Percentiles rank a stretch among this genome's conserved stretches.
phyloP scores from a whole-genome alignment of 2,888 invertebrate genomes.

The Euphydryas editha region DNA sequence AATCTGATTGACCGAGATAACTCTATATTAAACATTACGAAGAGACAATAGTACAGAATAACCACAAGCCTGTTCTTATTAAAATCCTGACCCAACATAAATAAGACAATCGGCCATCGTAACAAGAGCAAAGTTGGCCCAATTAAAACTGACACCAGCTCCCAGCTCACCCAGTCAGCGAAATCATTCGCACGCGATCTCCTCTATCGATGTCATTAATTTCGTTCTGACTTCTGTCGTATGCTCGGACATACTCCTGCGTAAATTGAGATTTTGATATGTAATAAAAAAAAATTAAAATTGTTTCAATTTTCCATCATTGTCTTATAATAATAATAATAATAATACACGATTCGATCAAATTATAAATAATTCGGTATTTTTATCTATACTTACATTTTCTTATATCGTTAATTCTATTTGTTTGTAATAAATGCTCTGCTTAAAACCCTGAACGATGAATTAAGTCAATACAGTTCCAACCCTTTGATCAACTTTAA shows the following conservation, averaged over 20 bases:
- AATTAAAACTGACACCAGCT: conserved; percentile 81
- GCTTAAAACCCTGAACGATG: neutral
- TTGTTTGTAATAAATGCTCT: neutral
- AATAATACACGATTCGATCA: too few species aligned
- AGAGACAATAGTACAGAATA: neutral
- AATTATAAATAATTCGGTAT: too few species aligned
- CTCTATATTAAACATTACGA: neutral
- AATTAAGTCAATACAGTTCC: conserved; percentile 16
- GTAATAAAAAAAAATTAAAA: conserved; percentile 10
- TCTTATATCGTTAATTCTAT: neutral
- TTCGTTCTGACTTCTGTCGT: conserved; percentile 58
- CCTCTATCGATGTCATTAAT: conserved; percentile 79
- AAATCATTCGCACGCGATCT: conserved; percentile 80
- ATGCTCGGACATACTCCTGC: conserved; percentile 39
- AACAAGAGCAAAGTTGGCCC: conserved; percentile 73
- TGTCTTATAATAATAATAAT: too few species aligned
- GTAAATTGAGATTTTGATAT: conserved; percentile 33
- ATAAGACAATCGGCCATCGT: conserved; percentile 73
- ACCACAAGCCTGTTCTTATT: conserved; percentile 9
- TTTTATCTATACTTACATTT: too few species aligned
- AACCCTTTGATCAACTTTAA: conserved; percentile 27
- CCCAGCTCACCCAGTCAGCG: conserved; percentile 66
- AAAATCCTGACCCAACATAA: conserved; percentile 63
- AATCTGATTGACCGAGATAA: neutral
- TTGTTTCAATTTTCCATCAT: too few species aligned